Conservation (phyloP, 2,113 vertebrate species). For the Tiliqua scincoides region DNA sequence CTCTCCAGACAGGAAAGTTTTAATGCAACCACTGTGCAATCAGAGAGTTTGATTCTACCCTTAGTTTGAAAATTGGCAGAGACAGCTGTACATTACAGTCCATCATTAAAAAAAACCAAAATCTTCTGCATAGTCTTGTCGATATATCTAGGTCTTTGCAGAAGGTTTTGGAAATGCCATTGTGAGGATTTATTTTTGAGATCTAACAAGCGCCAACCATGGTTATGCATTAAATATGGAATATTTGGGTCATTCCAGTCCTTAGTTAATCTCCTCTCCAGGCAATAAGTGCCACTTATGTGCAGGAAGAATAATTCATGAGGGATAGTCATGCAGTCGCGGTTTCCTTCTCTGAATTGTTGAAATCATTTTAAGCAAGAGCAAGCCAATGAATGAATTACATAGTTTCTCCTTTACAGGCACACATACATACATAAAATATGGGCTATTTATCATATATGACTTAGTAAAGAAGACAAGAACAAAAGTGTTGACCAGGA, state of each 20-base stretch:
- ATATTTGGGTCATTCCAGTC: constrained; percentile 34
- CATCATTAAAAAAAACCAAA: background rate
- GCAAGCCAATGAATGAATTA: constrained; percentile 24
- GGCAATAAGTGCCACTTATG: constrained; percentile 16
- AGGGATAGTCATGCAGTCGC: constrained; percentile 13
- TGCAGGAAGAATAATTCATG: constrained; percentile 22
- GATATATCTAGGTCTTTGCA: background rate
- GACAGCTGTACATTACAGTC: background rate
- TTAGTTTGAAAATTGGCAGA: background rate
- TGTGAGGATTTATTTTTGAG: constrained; percentile 32
- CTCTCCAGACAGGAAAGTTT: background rate
- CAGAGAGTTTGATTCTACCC: background rate
- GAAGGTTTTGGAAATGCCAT: constrained; percentile 25
- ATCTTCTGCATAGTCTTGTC: constrained; percentile 18
- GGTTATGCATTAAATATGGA: constrained; percentile 32
- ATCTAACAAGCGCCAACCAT: constrained; percentile 16
- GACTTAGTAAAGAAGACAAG: constrained; percentile 32
- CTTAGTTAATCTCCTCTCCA: constrained; percentile 23
- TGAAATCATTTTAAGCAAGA: constrained; percentile 15
- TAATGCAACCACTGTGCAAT: too few species aligned
- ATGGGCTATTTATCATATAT: constrained; percentile 9
- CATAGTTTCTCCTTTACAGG: background rate
- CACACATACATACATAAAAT: constrained; percentile 1
- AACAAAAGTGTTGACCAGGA: constrained; percentile 27
- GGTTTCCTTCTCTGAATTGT: constrained; percentile 36